A percentile compares a stretch with the other conserved stretches of the same genome.
Evolutionary conservation across 2,113 vertebrate species (phyloP).

Genomic region (Cichladusa arquata): DNA sequence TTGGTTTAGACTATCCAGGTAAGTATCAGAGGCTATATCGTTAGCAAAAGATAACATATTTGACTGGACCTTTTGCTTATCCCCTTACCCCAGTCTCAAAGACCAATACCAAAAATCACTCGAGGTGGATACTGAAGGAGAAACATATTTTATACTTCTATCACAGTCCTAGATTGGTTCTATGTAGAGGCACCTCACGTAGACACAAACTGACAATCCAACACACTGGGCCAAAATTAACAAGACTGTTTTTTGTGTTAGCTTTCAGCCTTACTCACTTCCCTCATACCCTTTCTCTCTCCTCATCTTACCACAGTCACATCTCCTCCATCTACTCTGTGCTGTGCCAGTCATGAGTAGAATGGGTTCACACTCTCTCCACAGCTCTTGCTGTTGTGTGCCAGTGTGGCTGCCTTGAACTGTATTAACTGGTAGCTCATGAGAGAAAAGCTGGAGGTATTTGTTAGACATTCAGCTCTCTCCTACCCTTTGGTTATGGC

Average conservation of each 20-base stretch:
- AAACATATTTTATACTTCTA: background rate
- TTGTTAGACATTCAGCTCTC: background rate
- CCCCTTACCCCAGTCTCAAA: background rate
- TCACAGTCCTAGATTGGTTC: background rate
- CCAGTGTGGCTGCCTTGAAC: background rate
- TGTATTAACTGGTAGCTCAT: background rate
- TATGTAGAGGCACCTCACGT: background rate
- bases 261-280: background rate
- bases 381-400: background rate
- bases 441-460: background rate
- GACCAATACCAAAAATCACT: slow-evolving; percentile 4
- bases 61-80: background rate
- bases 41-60: background rate
- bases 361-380: background rate
- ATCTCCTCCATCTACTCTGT: background rate
- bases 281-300: background rate
- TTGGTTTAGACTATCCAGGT: background rate
- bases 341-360: background rate
- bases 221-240: background rate
- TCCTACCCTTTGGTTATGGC: background rate
- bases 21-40: background rate
- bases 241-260: background rate
- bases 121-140: background rate
- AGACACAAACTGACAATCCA: background rate
- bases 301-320: background rate